Evolutionary conservation across 1,140 invertebrate species (phyloP).

Genomic region (Phthorimaea operculella): DNA sequence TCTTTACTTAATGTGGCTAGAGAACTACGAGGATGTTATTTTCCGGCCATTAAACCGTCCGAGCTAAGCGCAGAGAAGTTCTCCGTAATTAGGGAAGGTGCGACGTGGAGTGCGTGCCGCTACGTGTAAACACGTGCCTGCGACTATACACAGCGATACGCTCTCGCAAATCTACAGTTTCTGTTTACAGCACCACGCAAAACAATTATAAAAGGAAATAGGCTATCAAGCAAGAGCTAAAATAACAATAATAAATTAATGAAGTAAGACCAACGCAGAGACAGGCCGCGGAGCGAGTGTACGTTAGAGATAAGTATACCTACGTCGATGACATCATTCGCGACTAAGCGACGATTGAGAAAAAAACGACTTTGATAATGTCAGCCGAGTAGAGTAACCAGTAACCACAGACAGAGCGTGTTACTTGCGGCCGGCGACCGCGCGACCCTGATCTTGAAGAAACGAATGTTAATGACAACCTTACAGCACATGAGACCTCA

Average conservation of each 20-base stretch:
- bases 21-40: conserved; percentile 16
- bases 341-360: conserved; percentile 21
- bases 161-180: neutral
- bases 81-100: neutral
- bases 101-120: neutral
- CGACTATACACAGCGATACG: neutral
- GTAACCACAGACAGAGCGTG: neutral
- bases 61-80: neutral
- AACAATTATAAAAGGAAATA: neutral
- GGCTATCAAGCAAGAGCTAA: neutral
- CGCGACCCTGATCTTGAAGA: conserved; percentile 55
- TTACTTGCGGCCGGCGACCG: conserved; percentile 40
- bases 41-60: conserved; percentile 20
- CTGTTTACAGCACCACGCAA: neutral
- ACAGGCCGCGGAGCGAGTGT: conserved; percentile 12
- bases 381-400: neutral
- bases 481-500: conserved; percentile 10
- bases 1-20: conserved; percentile 7
- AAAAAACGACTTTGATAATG: conserved; percentile 22
- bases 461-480: conserved; percentile 26
- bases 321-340: conserved; percentile 38
- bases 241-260: conserved; percentile 12
- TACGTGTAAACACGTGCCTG: neutral
- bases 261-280: conserved; percentile 11
- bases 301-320: conserved; percentile 19